These are phyloP conservation scores for Ascidia mentula DNA, from an alignment of 23 tunicate genomes.

Conservation along the genomic window DNA sequence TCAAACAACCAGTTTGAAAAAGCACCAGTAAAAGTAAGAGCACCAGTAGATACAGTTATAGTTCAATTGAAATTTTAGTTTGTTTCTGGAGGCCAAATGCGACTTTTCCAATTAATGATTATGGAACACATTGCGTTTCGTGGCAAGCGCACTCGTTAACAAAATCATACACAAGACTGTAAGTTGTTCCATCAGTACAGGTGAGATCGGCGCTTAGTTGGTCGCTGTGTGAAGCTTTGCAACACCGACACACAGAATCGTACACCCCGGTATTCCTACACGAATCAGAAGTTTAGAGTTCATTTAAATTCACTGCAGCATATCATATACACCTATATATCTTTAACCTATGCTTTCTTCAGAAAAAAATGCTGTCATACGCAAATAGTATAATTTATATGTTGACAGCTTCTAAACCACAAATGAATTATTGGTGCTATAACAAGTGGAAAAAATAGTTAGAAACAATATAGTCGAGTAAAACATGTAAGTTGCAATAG, in stretches of 20 bases:
- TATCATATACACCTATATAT: too few relatives aligned
- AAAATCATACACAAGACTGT: background rate
- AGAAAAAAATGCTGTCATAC: too few relatives aligned
- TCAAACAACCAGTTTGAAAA: too few relatives aligned
- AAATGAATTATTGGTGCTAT: background rate
- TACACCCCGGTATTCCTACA: background rate
- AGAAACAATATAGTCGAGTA: too few relatives aligned
- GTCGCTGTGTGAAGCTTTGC: background rate
- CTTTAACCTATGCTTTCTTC: too few relatives aligned
- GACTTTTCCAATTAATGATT: background rate
- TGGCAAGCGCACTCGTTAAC: conserved; percentile 13
- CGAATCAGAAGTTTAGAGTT: too few relatives aligned
- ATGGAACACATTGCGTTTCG: conserved; percentile 1
- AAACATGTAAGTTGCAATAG: background rate
- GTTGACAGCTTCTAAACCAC: background rate
- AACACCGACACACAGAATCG: conserved; percentile 25
- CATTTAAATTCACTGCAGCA: too few relatives aligned
- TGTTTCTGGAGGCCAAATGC: background rate
- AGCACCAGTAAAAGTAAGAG: background rate
- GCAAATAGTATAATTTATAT: too few relatives aligned
- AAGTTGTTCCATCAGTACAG: conserved; percentile 12
- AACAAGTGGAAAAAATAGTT: background rate
- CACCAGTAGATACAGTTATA: too few relatives aligned
- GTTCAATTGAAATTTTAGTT: too few relatives aligned
- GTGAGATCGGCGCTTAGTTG: background rate